phyloP scores from a whole-genome alignment of 1,140 invertebrate species.

The Pseudomyrmex sp. region DNA sequence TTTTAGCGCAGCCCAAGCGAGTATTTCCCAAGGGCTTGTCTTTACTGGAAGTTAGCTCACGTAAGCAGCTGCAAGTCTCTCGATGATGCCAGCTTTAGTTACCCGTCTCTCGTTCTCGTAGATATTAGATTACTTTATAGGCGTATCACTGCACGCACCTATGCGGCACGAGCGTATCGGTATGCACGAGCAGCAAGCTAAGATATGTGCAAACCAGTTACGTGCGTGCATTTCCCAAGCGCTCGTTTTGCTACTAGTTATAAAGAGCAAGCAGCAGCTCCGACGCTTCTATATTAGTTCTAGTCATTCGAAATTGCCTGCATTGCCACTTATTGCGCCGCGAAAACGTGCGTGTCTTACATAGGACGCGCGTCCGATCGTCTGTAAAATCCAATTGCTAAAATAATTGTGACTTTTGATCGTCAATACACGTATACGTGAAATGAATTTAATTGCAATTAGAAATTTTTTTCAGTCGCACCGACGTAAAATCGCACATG shows the following conservation, averaged over 20 bases:
- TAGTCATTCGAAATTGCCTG: conserved; percentile 50
- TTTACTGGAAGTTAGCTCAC: conserved; percentile 56
- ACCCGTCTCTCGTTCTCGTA: conserved; percentile 52
- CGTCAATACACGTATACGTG: too few species aligned
- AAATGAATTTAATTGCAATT: too few species aligned
- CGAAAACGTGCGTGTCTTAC: not conserved
- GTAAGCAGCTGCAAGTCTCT: conserved; percentile 44
- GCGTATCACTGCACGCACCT: conserved; percentile 58
- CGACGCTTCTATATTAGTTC: conserved; percentile 59
- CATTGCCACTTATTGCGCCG: not conserved
- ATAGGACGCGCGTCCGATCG: too few species aligned
- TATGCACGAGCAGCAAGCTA: conserved; percentile 50
- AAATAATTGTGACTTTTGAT: too few species aligned
- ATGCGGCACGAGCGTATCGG: conserved; percentile 51
- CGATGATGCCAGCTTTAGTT: conserved; percentile 40
- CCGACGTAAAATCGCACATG: too few species aligned
- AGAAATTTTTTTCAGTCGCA: too few species aligned
- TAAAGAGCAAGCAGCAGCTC: conserved; percentile 42
- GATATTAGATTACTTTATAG: conserved; percentile 61
- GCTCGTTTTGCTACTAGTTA: conserved; percentile 64
- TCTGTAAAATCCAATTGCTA: too few species aligned
- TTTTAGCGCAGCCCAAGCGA: conserved; percentile 26
- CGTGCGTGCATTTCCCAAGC: conserved; percentile 48
- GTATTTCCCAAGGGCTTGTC: conserved; percentile 59
- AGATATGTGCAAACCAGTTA: conserved; percentile 60